Conservation (phyloP, 2,888 invertebrate genomes). For the Chalcis sispes region DNA sequence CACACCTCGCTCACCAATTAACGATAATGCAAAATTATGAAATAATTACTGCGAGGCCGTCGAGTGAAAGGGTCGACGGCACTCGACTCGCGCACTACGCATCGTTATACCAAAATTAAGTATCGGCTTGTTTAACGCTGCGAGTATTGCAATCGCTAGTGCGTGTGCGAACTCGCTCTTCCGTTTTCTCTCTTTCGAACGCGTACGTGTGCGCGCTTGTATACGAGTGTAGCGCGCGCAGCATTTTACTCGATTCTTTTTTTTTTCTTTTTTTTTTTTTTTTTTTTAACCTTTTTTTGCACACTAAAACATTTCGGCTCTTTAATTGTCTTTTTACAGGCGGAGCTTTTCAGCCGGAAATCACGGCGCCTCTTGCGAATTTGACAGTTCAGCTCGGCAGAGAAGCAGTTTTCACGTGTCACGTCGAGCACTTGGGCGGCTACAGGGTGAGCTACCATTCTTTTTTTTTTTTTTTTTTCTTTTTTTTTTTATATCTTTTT, state of each 20-base stretch:
- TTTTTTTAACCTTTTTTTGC: neutral
- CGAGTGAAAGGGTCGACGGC: neutral
- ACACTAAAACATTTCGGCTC: too few relatives aligned
- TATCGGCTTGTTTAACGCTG: too few relatives aligned
- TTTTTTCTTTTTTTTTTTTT: neutral
- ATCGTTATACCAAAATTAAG: too few relatives aligned
- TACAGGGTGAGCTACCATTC: constrained; percentile 86
- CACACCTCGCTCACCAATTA: constrained; percentile 29
- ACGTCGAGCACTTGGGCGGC: constrained; percentile 90
- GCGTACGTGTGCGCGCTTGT: too few relatives aligned
- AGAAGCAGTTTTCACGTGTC: constrained; percentile 91
- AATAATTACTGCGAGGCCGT: constrained; percentile 8
- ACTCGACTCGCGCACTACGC: neutral
- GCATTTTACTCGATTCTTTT: neutral
- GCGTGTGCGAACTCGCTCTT: too few relatives aligned
- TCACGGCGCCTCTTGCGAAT: constrained; percentile 89
- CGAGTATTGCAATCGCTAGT: neutral
- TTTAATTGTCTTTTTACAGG: constrained; percentile 77
- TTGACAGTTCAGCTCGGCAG: constrained; percentile 90
- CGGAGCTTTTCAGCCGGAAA: constrained; percentile 89
- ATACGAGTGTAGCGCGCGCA: too few relatives aligned
- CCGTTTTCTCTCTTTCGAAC: too few relatives aligned
- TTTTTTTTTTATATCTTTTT: neutral
- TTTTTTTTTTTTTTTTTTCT: constrained; percentile 14
- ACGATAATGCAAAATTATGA: constrained; percentile 31